phyloP scores from a whole-genome alignment of 2,888 invertebrate species.

The Electrophaes corylata region DNA sequence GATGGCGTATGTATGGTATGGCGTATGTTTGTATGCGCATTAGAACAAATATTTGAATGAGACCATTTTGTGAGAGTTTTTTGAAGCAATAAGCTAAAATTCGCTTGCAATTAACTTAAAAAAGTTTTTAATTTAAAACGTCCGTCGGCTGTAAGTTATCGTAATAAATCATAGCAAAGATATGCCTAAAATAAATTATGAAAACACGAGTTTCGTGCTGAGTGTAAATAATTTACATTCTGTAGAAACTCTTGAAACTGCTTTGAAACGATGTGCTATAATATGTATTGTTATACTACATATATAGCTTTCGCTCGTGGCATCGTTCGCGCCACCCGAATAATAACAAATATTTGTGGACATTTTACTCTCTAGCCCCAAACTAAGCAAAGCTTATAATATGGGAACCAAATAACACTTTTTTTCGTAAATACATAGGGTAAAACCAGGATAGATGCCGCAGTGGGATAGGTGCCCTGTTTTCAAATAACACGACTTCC shows the following conservation, averaged over 20 bases:
- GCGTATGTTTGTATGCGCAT: too few relatives aligned
- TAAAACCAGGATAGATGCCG: too few relatives aligned
- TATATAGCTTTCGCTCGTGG: neutral
- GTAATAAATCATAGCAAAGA: conserved; percentile 25
- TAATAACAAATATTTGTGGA: too few relatives aligned
- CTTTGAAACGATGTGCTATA: neutral
- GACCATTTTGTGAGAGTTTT: conserved; percentile 2
- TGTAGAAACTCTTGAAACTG: neutral
- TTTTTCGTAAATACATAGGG: too few relatives aligned
- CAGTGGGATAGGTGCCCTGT: too few relatives aligned
- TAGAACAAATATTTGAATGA: conserved; percentile 1
- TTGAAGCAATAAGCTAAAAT: conserved; percentile 7
- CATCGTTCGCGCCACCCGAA: neutral
- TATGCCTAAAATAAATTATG: conserved; percentile 33
- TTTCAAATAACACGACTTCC: too few relatives aligned
- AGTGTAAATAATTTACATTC: conserved; percentile 27
- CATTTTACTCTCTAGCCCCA: too few relatives aligned
- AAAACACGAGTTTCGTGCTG: conserved; percentile 20
- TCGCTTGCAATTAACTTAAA: conserved; percentile 16
- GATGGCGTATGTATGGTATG: too few relatives aligned
- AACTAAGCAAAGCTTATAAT: too few relatives aligned
- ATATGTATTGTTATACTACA: neutral
- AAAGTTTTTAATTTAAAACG: conserved; percentile 33
- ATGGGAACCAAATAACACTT: too few relatives aligned
- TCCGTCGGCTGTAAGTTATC: conserved; percentile 26